These are phyloP conservation scores for Turritopsis dohrnii DNA, from an alignment of 30 jellyfish, hydroid and myxozoan genomes.

Conservation along the genomic window DNA sequence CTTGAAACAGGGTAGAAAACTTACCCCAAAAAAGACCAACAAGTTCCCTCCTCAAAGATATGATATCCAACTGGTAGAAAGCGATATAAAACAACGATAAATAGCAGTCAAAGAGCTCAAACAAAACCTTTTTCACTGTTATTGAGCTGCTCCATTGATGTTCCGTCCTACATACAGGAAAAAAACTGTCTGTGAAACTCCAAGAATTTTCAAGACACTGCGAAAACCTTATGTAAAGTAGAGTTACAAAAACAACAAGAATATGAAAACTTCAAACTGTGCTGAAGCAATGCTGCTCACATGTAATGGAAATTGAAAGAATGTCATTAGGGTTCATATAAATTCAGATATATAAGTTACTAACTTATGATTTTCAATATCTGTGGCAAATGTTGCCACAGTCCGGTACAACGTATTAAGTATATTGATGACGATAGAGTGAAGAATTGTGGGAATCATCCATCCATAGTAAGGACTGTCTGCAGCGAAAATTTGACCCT, in stretches of 20 bases:
- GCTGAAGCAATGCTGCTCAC: background rate
- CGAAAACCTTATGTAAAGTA: too few relatives aligned
- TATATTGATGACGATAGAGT: slow-evolving; percentile 74
- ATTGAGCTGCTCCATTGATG: slow-evolving; percentile 76
- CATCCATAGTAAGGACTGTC: slow-evolving; percentile 94
- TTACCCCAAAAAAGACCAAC: slow-evolving; percentile 94
- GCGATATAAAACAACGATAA: slow-evolving; percentile 91
- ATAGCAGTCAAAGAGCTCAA: slow-evolving; percentile 78
- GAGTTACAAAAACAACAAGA: too few relatives aligned
- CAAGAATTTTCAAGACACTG: background rate
- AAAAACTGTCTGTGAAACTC: background rate
- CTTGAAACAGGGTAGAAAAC: slow-evolving; percentile 6
- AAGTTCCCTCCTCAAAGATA: slow-evolving; percentile 70
- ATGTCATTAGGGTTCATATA: too few relatives aligned
- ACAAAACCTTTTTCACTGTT: slow-evolving; percentile 64
- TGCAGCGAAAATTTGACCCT: slow-evolving; percentile 88
- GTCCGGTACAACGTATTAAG: slow-evolving; percentile 67
- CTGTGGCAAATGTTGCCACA: slow-evolving; percentile 77
- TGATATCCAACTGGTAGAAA: slow-evolving; percentile 70
- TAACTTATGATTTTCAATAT: slow-evolving; percentile 83
- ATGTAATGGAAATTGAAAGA: too few relatives aligned
- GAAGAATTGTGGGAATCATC: slow-evolving; percentile 92
- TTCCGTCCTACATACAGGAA: slow-evolving; percentile 50
- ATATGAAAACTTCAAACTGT: too few relatives aligned
- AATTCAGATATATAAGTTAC: too few relatives aligned